phyloP scores from a whole-genome alignment of 2,113 vertebrate genomes.

The Manacus vitellinus region DNA sequence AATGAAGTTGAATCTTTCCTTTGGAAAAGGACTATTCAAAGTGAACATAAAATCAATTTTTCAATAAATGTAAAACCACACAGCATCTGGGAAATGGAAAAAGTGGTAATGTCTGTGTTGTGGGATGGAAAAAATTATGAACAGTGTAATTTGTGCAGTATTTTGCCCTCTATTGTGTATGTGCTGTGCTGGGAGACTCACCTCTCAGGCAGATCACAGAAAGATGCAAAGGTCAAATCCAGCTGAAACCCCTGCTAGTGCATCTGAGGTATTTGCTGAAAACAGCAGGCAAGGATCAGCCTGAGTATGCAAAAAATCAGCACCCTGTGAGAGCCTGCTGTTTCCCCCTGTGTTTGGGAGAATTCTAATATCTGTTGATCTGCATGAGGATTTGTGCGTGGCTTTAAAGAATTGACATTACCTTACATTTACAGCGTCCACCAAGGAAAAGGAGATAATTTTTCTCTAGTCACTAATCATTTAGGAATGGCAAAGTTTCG shows the following conservation, averaged over 20 bases:
- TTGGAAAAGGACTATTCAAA: background rate
- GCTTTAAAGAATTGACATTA: background rate
- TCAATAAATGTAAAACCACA: background rate
- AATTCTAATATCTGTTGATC: background rate
- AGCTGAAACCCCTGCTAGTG: background rate
- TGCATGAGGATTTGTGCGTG: background rate
- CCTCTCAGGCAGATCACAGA: background rate
- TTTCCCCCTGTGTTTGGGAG: background rate
- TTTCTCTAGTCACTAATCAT: background rate
- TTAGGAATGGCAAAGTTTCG: background rate
- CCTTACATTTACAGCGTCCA: background rate
- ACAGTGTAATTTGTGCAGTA: background rate
- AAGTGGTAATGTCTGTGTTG: background rate
- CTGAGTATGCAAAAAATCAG: background rate
- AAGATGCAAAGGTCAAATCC: slow-evolving; percentile 25
- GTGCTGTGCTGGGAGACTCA: background rate
- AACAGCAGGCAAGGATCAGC: background rate
- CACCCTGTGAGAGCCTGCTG: background rate
- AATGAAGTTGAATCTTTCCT: background rate
- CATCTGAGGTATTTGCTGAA: background rate
- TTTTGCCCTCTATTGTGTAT: background rate
- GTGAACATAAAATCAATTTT: background rate
- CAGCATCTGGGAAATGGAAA: background rate
- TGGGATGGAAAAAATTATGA: background rate
- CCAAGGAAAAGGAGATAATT: background rate